Base-by-base conservation (phyloP, 2,797 vertebrate genomes). In the Tympanoctomys barrerae region DNA sequence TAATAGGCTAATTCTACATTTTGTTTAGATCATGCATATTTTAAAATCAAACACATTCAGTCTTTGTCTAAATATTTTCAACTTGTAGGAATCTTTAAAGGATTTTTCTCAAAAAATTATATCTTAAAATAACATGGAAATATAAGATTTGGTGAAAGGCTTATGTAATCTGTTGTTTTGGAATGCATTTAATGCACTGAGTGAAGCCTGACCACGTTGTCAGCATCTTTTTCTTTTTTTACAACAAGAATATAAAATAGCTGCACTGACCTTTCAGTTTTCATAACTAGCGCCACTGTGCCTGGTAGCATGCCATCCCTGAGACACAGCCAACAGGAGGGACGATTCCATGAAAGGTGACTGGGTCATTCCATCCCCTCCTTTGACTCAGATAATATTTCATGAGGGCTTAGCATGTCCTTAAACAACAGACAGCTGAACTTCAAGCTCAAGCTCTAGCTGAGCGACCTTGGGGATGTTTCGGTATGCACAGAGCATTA, bases 31-130 rank as follows among this genome's bases (percentile, higher is more conserved):
- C 10, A 28, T 24, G 0, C 62, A 90, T 52, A 0, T 42, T 81
- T 73, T 75, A 95, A 82, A 31, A 39, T 54, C 24, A 39, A 71
- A 92, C 52, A 24, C 7, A 73, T 81, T 85, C 46, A 80, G 21
- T 42, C 8, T 22, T 95, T 88, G 70, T 85, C 21, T 73, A 79
- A 96, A 89, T 90, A 91, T 94, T 57, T 96, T 91, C 13, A 26
- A 7, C 6, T 91, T 90, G 49, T 16, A 83, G 19, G 26, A 4
- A 66, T 61, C 36, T 82, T 96, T 49, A 80, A 11, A 62, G 11
- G 46, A 18, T 62, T 89, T 61, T 49, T 7, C 18, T 39, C 11
- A 79, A 28, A 22, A 66, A 59, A 59, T 59, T 59, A 18, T 59
- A 59, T 19, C 19, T 59, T 59, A 54, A 54, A 13, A 16, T 59